phyloP scores from a whole-genome alignment of 64 coral and sea anemone species.

The Porites australiensis region DNA sequence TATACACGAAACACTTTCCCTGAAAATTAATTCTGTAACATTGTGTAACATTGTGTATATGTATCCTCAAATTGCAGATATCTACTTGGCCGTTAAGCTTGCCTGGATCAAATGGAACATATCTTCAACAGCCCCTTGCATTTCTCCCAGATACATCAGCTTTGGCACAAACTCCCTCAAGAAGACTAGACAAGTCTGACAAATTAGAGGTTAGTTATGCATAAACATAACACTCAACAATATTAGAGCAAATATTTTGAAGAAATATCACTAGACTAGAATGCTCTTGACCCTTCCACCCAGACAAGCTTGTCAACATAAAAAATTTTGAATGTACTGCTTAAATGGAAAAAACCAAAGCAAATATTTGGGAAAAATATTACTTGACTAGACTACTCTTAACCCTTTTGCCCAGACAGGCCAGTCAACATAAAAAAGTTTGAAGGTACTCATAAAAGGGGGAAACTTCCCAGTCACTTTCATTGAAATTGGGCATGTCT shows the following conservation, averaged over 20 bases:
- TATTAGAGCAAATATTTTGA: not conserved
- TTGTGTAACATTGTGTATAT: not conserved
- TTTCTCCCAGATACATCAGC: constrained; percentile 83
- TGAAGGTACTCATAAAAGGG: no score
- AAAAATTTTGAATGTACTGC: no score
- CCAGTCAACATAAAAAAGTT: no score
- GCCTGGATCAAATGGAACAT: constrained; percentile 86
- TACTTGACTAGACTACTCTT: no score
- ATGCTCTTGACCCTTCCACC: no score
- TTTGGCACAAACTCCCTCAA: constrained; percentile 33
- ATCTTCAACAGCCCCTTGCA: constrained; percentile 83
- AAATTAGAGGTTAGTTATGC: constrained; percentile 79
- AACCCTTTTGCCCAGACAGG: no score
- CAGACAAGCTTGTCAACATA: no score
- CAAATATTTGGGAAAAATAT: not conserved
- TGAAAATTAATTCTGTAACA: not conserved
- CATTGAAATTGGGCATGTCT: no score
- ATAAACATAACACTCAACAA: not conserved
- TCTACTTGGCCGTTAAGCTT: constrained; percentile 87
- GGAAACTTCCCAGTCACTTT: no score
- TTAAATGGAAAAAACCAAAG: no score
- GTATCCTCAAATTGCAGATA: constrained; percentile 32
- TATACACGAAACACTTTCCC: no score
- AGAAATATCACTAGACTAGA: not conserved
- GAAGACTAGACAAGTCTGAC: constrained; percentile 95